Base-by-base conservation (phyloP, 2,888 invertebrate species). In the Ceramica pisi region DNA sequence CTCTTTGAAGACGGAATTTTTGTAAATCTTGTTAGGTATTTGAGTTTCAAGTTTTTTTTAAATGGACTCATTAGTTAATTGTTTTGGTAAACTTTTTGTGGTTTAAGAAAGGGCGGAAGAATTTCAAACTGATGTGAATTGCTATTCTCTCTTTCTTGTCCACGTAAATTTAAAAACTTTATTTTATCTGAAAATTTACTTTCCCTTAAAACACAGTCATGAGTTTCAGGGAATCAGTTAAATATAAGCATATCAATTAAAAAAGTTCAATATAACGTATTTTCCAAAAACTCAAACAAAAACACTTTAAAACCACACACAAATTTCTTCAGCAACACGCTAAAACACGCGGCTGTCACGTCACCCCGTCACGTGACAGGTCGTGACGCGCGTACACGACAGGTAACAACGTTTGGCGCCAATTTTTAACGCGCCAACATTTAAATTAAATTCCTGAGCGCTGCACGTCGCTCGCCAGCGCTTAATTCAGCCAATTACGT, bases 341-440 rank as follows among this genome's bases (percentile, higher is more conserved):
- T 50, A 78, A 82, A 79, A 77, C 67, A 70, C 77, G 65, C 61
- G 16, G 61, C 64, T 68, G 81, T 80, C 81, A 73, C 84, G 79
- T 79, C 83, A 66, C 50, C 51, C 48, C 65, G 41, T 57, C 57
- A 21, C 59, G 70, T 72, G 73, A 80, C 85, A 79, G 61, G 74
- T 74, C 80, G 84, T 83, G 81, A 79, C 84, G 75, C 65, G 79
- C 76, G 69, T 78, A 75, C 82, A 88, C 90, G 92, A 90, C 94
- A 94, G 94, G 94, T 95, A 94, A 91, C 92, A 90, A 86, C 90
- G 91, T 90, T 90, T 84, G 86, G 84, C 89, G 87, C 86, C 92
- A 92, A 92, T 94, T 94, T 95, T 95, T 94, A 93, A 93, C 93
- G 86, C 87, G 92, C 81, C 91, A 90, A 93, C 94, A 92, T 94